Evolutionary conservation across 2,888 invertebrate species (phyloP), one percentile per base, ranked within the genome.

Genomic region (Ochropleura leucogaster): DNA sequence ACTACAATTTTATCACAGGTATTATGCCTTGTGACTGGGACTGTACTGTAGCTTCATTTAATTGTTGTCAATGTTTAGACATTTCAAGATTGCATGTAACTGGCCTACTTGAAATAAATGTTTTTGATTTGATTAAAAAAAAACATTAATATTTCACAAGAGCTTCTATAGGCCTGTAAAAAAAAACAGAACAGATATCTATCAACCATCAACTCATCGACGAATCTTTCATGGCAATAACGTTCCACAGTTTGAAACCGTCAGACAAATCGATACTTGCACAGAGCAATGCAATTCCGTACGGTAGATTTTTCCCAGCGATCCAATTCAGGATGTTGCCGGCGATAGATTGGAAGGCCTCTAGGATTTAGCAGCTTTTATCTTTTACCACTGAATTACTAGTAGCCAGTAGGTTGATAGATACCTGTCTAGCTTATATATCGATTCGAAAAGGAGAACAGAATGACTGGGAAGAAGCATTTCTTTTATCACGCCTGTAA

Each of bases 271-370:
- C 72, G 44, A 60, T 74, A 67, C 42, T 67, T 64, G 63, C 62
- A 65, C 59, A 70, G 6, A 40, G 49, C 62, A 55, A 79, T 70
- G 78, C 72, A 78, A 78, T 82, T 60, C 57, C 66, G 84, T 40
- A 44, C 74, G 68, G 57, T 68, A 51, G 67, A 79, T 82, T 74
- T 80, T 79, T 80, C 59, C 59, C 64, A 47, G 69, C 55, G 47
- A 68, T 79, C 57, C 84, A 79, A 74, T 84, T 72, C 57, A 70
- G 70, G 57, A 67, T 79, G 57, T 62, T 49, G 30, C 46, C 30
- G 68, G 55, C 77, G 63, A 67, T 57, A 72, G 79, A 80, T 78
- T 83, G 84, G 66, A 73, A 81, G 81, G 81, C 67, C 67, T 80
- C 65, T 65, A 51, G 72, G 72, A 74, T 76, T 71, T 73, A 73